Evolutionary conservation across 2,113 vertebrate species (phyloP).

Genomic region (Prochilodus magdalenae): DNA sequence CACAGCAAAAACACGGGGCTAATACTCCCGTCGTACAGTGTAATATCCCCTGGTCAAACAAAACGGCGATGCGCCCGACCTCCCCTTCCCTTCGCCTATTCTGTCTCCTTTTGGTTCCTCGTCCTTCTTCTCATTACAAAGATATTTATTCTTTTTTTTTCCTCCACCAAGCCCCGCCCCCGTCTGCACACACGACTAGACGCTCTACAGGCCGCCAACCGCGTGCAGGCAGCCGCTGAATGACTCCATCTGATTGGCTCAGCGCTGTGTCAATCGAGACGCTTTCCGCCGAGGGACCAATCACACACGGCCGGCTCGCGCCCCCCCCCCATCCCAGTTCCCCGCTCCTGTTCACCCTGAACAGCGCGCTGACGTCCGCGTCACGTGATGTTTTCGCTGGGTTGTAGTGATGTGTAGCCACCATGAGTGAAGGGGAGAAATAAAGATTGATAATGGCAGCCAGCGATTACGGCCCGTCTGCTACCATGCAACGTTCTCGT

Average conservation of each 20-base stretch:
- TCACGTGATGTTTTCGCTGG: conserved; percentile 81
- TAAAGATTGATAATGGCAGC: conserved; percentile 59
- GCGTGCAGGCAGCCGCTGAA: background rate
- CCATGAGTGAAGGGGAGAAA: conserved; percentile 59
- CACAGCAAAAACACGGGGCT: background rate
- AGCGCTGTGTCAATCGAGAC: conserved; percentile 23
- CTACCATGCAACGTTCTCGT: conserved; percentile 43
- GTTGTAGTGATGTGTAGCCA: conserved; percentile 65
- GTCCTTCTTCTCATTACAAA: conserved; percentile 50
- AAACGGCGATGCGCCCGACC: background rate
- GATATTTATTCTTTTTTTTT: conserved; percentile 26
- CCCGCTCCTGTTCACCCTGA: conserved; percentile 27
- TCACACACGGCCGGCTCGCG: background rate
- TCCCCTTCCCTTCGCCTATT: conserved; percentile 12
- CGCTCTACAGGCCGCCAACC: conserved; percentile 32
- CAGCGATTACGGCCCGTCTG: conserved; percentile 36
- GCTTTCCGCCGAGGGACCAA: conserved; percentile 31
- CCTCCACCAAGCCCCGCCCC: conserved; percentile 19
- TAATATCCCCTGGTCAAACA: conserved; percentile 1
- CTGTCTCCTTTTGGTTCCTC: conserved; percentile 29
- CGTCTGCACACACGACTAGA: conserved; percentile 36
- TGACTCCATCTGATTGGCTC: conserved; percentile 36
- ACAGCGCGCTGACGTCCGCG: conserved; percentile 49
- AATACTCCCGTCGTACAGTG: background rate
- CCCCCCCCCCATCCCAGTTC: background rate